Conservation (phyloP, 1,140 invertebrate species). For the Papilio helenus region DNA sequence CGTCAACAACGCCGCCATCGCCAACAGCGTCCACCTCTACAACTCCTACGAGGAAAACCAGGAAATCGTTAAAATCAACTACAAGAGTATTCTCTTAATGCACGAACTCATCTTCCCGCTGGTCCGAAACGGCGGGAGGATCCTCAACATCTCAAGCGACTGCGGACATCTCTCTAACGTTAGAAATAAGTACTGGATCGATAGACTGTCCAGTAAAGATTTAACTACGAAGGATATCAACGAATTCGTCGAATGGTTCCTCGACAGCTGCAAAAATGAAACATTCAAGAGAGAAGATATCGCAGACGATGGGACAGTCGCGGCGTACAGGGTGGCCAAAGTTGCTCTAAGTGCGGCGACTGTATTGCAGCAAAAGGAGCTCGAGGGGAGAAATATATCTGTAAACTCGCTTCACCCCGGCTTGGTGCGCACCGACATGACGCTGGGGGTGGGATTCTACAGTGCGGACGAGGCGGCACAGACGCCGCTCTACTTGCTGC, state of each 20-base stretch:
- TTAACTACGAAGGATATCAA: slow-evolving; percentile 84
- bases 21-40: slow-evolving; percentile 83
- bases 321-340: slow-evolving; percentile 87
- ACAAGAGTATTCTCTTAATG: slow-evolving; percentile 84
- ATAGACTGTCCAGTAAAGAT: slow-evolving; percentile 78
- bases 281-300: slow-evolving; percentile 73
- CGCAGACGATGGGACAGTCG: slow-evolving; percentile 82
- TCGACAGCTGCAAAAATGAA: slow-evolving; percentile 71
- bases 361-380: slow-evolving; percentile 79
- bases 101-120: slow-evolving; percentile 87
- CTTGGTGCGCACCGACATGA: slow-evolving; percentile 88
- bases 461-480: slow-evolving; percentile 85
- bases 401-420: slow-evolving; percentile 86
- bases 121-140: slow-evolving; percentile 86
- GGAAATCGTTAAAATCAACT: slow-evolving; percentile 87
- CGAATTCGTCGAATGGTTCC: slow-evolving; percentile 86
- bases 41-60: slow-evolving; percentile 86
- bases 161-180: slow-evolving; percentile 84
- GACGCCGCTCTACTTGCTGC: slow-evolving; percentile 57
- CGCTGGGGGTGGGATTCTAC: slow-evolving; percentile 84
- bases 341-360: slow-evolving; percentile 86
- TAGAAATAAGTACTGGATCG: slow-evolving; percentile 81
- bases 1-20: slow-evolving; percentile 92
- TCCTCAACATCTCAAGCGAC: slow-evolving; percentile 89
- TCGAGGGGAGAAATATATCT: slow-evolving; percentile 50